Evolutionary conservation across 2,888 invertebrate genomes (phyloP), one percentile per base, ranked within the genome.

Genomic region (Mimachlamys varia): DNA sequence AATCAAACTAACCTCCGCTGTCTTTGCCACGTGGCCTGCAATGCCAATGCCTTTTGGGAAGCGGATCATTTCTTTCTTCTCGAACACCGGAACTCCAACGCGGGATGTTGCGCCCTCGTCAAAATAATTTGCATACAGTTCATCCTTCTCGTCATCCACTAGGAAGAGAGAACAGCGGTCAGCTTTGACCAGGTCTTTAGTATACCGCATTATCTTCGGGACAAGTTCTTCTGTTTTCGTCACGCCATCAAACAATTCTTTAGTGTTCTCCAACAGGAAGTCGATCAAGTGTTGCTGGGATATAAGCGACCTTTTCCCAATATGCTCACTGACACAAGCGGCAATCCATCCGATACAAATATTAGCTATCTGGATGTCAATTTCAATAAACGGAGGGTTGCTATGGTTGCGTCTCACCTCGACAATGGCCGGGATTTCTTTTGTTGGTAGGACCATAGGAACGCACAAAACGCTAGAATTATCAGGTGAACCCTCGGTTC

Each of bases 151-250:
- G 37, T 94, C 92, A 90, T 96, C 95, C 7, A 95, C 94, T 0
- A 96, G 92, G 89, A 96, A 95, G 88, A 96, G 91, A 4, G 95
- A 91, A 89, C 94, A 95, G 1, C 95, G 92, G 88, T 95, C 95
- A 12, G 96, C 95, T 7, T 93, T 91, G 38, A 96, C 95, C 53
- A 95, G 93, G 38, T 95, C 93, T 89, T 96, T 95, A 50, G 95
- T 94, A 90, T 93, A 94, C 88, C 94, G 93, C 94, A 95, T 95
- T 88, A 95, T 95, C 55, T 94, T 95, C 49, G 94, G 92, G 27
- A 95, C 93, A 0, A 95, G 92, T 2, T 55, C 88, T 5, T 89
- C 37, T 27, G 53, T 53, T 44, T 88, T 92, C 19, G 93, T 93
- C 58, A 95, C 92, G 88, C 95, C 95, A 92, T 95, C 95, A 91